Conservation (phyloP, 2,113 vertebrate genomes). For the Hoplias malabaricus region DNA sequence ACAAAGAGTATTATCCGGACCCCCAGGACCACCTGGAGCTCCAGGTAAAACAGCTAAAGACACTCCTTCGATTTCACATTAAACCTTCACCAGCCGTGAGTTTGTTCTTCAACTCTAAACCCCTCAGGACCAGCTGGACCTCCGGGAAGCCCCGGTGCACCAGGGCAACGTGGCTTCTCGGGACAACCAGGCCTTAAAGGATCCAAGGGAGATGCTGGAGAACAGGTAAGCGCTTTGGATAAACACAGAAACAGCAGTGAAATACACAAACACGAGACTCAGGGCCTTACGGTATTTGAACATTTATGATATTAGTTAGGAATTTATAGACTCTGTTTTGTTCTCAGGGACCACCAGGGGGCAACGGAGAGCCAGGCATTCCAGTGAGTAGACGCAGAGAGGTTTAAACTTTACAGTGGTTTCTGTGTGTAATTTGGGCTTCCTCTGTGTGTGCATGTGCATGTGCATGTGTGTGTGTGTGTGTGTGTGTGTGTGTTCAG, state of each 20-base stretch:
- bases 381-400: conserved; percentile 72
- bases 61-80: no score
- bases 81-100: no score
- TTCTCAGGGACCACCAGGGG: conserved; percentile 72
- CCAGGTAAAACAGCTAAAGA: no score
- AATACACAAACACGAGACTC: background rate
- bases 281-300: background rate
- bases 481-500: conserved; percentile 57
- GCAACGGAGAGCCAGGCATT: conserved; percentile 68
- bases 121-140: conserved; percentile 13
- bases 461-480: conserved; percentile 28
- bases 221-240: conserved; percentile 60
- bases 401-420: background rate
- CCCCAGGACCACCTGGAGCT: conserved; percentile 9
- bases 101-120: no score
- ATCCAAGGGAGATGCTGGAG: conserved; percentile 72
- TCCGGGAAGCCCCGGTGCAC: conserved; percentile 34
- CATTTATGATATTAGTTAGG: background rate
- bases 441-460: conserved; percentile 5
- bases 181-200: conserved; percentile 67
- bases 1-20: background rate
- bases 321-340: conserved; percentile 25
- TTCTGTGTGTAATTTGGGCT: background rate
- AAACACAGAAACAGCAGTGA: background rate
- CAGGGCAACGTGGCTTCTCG: conserved; percentile 56